These are phyloP conservation scores for Gallinago solitaria DNA, from an alignment of 2,797 vertebrate species.

Conservation along the genomic window DNA sequence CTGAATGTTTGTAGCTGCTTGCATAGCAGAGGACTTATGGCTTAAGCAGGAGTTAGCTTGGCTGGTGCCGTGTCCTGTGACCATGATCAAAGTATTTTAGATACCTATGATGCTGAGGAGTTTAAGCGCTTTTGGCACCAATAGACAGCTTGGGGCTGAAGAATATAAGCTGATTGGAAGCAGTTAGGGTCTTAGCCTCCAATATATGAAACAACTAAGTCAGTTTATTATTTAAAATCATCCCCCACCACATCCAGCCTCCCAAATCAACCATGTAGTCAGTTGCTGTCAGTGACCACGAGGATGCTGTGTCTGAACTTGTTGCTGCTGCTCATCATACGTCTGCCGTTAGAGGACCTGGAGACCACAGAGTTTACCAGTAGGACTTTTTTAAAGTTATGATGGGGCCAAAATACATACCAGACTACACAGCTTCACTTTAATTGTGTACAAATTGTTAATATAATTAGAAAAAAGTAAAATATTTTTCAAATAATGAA, in stretches of 20 bases:
- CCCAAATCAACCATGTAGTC: neutral
- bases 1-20: neutral
- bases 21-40: neutral
- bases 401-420: neutral
- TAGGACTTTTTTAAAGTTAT: neutral
- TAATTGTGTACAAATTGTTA: slow-evolving; percentile 61
- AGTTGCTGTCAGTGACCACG: neutral
- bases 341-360: neutral
- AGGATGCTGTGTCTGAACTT: neutral
- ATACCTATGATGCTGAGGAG: neutral
- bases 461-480: slow-evolving; percentile 61
- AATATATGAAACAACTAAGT: neutral
- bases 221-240: neutral
- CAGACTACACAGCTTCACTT: slow-evolving; percentile 25
- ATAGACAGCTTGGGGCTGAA: neutral
- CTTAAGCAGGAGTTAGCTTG: neutral
- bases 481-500: slow-evolving; percentile 64
- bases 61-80: neutral
- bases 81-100: neutral
- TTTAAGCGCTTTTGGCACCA: neutral
- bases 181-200: neutral
- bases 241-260: no score
- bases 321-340: accelerated
- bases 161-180: neutral
- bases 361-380: neutral